Percentiles rank a stretch among this genome's conserved stretches.
phyloP scores from a whole-genome alignment of 2,888 invertebrate genomes.

The Cyclophora albipunctata region DNA sequence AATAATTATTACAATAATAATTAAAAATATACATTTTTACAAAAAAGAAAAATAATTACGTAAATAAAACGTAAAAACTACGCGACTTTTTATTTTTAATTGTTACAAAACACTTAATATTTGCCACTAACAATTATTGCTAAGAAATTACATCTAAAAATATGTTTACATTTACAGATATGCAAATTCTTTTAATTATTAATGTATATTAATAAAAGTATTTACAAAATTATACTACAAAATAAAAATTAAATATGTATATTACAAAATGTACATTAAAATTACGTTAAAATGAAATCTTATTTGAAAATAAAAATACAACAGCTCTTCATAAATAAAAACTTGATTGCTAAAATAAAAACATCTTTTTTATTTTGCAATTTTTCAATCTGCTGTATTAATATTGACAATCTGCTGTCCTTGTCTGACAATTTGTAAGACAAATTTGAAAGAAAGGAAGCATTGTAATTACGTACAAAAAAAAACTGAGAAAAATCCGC shows the following conservation, averaged over 20 bases:
- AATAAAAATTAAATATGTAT: constrained; percentile 41
- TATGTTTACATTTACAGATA: constrained; percentile 39
- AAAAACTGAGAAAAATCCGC: constrained; percentile 17
- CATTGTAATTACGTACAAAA: constrained; percentile 9
- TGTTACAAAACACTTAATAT: constrained; percentile 57
- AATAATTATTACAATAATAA: constrained; percentile 62
- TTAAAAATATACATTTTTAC: constrained; percentile 72
- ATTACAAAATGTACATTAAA: constrained; percentile 61
- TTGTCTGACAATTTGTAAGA: constrained; percentile 23
- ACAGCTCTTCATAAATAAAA: constrained; percentile 9
- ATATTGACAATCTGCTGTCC: constrained; percentile 15
- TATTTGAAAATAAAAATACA: constrained; percentile 27
- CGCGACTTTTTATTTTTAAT: constrained; percentile 37
- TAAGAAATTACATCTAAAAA: constrained; percentile 33
- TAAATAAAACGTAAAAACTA: constrained; percentile 31
- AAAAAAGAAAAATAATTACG: constrained; percentile 59
- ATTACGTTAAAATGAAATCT: constrained; percentile 22
- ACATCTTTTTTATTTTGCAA: constrained; percentile 12
- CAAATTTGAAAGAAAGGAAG: constrained; percentile 26
- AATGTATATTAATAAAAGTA: constrained; percentile 53
- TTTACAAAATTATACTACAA: constrained; percentile 51
- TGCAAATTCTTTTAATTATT: constrained; percentile 44
- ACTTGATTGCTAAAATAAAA: constrained; percentile 3
- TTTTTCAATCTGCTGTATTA: constrained; percentile 20
- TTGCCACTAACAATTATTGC: constrained; percentile 34